Evolutionary conservation across 2,113 vertebrate genomes (phyloP), one percentile per base, ranked within the genome.

Genomic region (Daubentonia madagascariensis): DNA sequence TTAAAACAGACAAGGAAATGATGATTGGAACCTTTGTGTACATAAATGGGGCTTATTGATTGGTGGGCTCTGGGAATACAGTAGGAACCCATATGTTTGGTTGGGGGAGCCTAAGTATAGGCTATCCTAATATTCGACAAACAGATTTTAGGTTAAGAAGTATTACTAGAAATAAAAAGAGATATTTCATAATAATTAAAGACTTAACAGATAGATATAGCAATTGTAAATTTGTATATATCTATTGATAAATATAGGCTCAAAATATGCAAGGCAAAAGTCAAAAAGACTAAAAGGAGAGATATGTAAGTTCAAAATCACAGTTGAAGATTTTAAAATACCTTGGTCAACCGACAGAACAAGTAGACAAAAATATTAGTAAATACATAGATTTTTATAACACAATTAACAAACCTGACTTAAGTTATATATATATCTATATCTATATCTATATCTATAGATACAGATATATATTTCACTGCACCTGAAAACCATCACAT

Each of bases 81-180:
- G 4, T 28, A 78, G 25, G 65, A 35, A 52, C 20, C 28, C 18
- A 48, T 25, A 20, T 61, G 68, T 89, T 85, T 92, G 73, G 45
- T 50, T 75, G 61, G 45, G 30, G 5, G 52, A 94, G 80, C 17
- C 20, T 72, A 96, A 80, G 92, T 59, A 59, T 2, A 89, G 54
- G 32, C 63, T 76, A 73, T 45, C 57, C 8, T 78, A 65, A 80
- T 85, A 79, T n/a, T 70, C 75, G 1, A 75, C n/a, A 91, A 96
- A 28, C 10, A 91, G 30, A 76, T 43, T 76, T 54, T 70, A 57
- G 10, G 16, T 54, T 87, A 78, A 52, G 5, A 95, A 72, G 5
- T 87, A 83, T 37, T 50, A 94, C 32, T 79, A 52, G 37, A 79
- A 48, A 95, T 37, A 89, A 95, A 83, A 96, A 63, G 40, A 83